Base-by-base conservation (phyloP, 2,888 invertebrate species). In the Tridacna crocea region DNA sequence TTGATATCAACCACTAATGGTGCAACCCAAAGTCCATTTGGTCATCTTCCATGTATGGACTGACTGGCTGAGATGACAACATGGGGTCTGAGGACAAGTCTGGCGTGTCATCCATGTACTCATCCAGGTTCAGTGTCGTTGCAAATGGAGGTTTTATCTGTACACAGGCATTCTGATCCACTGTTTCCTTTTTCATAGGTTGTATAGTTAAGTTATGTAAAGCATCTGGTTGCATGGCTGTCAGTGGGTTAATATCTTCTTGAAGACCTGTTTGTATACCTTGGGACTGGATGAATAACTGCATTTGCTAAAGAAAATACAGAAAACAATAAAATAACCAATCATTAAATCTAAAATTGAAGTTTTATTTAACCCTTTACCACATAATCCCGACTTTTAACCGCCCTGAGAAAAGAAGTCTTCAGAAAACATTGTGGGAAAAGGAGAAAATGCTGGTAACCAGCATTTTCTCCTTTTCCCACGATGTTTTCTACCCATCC, bases 41-140 rank as follows among this genome's bases (percentile, higher is more conserved):
- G n/a, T 87, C 87, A 26, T 89, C 89, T 17, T 89, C 88, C 70
- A 89, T 85, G 61, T 85, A 87, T 11, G 91, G 91, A 79, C 90
- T 91, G 75, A 90, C 90, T 0, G 91, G 91, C 22, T 88, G 88
- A 0, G 92, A 91, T 17, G 91, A 91, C 61, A 93, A 80, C 92
- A 93, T 92, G 8, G 92, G 92, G 68, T 93, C 93, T 0, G 91
- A 90, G n/a, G 88, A 88, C 46, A 92, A 74, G 17, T 79, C 89
- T 0, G 91, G 90, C 0, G 91, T 89, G 65, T 92, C 92, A 65
- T 92, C 92, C 88, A 90, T 90, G 12, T 83, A 79, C 60, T 88
- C 88, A 51, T 88, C 88, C 22, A 88, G 79, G 72, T 82, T 76
- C 47, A 84, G 75, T 51, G 85, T 85, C 46, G 79, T 55, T 75